Percentiles rank a stretch among this genome's conserved stretches.
Conservation (phyloP, 2,113 vertebrate genomes). For the Zapus hudsonius region DNA sequence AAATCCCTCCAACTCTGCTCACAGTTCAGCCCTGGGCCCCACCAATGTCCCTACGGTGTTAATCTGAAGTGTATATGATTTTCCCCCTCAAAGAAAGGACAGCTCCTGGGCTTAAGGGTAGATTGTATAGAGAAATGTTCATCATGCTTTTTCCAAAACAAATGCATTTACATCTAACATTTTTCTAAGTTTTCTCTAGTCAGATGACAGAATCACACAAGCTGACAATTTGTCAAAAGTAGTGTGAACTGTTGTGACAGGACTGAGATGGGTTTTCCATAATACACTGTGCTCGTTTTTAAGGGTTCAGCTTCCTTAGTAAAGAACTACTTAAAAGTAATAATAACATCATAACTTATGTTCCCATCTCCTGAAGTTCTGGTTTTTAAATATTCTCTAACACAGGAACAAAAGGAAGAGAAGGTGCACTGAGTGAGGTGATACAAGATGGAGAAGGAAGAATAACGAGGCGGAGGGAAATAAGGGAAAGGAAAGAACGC, state of each 20-base stretch:
- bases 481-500: background rate
- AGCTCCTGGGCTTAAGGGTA: background rate
- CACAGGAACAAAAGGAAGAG: background rate
- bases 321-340: background rate
- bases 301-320: background rate
- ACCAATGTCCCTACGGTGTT: background rate
- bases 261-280: background rate
- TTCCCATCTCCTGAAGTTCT: background rate
- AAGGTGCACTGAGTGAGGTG: background rate
- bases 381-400: background rate
- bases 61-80: background rate
- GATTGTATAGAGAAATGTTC: slow-evolving; percentile 13
- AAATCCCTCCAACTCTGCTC: background rate
- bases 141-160: slow-evolving; percentile 15
- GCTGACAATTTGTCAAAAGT: slow-evolving; percentile 13
- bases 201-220: background rate
- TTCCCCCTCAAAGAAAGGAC: slow-evolving; percentile 23
- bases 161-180: background rate
- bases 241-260: background rate
- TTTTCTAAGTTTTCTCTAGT: slow-evolving; percentile 38
- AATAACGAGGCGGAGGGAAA: slow-evolving; percentile 4
- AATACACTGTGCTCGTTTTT: background rate
- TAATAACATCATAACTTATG: background rate
- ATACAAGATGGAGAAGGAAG: background rate
- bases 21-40: background rate